Conservation (phyloP, 1,140 invertebrate genomes). For the Drosophila burlai region DNA sequence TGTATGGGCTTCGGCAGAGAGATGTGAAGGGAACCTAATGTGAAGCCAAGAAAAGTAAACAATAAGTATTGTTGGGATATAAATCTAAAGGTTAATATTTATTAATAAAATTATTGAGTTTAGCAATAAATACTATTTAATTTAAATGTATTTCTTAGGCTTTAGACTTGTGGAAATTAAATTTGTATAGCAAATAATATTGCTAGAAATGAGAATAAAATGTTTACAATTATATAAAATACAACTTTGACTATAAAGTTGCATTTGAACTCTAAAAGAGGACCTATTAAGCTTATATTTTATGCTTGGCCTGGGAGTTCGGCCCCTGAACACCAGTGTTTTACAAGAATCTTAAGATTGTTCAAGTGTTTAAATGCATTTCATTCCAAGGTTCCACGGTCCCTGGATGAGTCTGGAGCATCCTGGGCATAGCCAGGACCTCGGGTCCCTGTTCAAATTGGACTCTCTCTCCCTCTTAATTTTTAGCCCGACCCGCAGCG, state of each 20-base stretch:
- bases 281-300: background rate
- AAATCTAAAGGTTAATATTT: background rate
- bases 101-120: background rate
- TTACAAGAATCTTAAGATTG: background rate
- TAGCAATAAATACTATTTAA: background rate
- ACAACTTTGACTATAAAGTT: background rate
- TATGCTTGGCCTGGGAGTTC: background rate
- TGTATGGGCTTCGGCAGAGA: background rate
- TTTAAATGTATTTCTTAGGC: background rate
- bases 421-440: background rate
- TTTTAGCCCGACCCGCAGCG: constrained; percentile 38
- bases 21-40: background rate
- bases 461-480: constrained; percentile 26
- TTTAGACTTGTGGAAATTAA: background rate
- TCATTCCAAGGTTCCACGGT: background rate
- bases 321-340: background rate
- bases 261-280: background rate
- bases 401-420: constrained; percentile 6
- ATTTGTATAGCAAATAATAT: background rate
- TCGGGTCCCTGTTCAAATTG: constrained; percentile 18
- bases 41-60: too few species aligned
- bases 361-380: background rate
- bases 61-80: background rate
- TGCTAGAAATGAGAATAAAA: background rate
- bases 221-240: background rate